A percentile compares a stretch with the other conserved stretches of the same genome.
These are phyloP conservation scores for Cistogaster globosa DNA, from an alignment of 2,888 invertebrate genomes.

Conservation along the genomic window DNA sequence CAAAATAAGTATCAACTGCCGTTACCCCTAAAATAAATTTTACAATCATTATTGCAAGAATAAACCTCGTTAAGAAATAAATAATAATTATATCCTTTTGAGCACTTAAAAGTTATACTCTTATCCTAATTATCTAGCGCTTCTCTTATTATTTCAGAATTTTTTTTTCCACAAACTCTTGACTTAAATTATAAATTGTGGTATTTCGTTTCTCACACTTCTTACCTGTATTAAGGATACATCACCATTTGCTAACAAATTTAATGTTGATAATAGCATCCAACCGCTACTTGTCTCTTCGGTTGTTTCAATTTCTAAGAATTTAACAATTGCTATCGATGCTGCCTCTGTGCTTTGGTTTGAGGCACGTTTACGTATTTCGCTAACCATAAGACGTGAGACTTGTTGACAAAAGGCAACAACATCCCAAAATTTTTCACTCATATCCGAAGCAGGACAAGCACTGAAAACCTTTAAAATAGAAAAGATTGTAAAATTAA, in stretches of 20 bases:
- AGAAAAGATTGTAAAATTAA: conserved; percentile 35
- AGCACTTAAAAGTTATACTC: no score
- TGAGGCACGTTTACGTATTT: conserved; percentile 95
- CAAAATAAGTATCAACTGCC: no score
- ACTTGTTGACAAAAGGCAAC: conserved; percentile 97
- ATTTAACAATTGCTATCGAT: conserved; percentile 97
- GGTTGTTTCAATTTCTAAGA: conserved; percentile 96
- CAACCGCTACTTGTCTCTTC: conserved; percentile 98
- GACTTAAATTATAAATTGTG: neutral
- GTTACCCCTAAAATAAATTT: no score
- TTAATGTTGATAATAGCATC: conserved; percentile 96
- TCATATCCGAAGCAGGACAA: conserved; percentile 97
- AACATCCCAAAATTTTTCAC: conserved; percentile 98
- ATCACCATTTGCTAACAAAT: conserved; percentile 95
- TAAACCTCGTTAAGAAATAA: no score
- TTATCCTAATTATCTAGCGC: no score
- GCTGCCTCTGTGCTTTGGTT: conserved; percentile 98
- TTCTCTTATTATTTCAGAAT: no score
- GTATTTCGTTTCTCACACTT: neutral
- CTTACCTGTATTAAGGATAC: conserved; percentile 92
- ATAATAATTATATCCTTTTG: no score
- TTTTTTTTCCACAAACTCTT: neutral
- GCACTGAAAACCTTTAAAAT: conserved; percentile 92
- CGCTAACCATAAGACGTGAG: conserved; percentile 97
- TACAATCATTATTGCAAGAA: no score